Evolutionary conservation across 2,888 invertebrate species (phyloP).

Genomic region (Colletes collaris): DNA sequence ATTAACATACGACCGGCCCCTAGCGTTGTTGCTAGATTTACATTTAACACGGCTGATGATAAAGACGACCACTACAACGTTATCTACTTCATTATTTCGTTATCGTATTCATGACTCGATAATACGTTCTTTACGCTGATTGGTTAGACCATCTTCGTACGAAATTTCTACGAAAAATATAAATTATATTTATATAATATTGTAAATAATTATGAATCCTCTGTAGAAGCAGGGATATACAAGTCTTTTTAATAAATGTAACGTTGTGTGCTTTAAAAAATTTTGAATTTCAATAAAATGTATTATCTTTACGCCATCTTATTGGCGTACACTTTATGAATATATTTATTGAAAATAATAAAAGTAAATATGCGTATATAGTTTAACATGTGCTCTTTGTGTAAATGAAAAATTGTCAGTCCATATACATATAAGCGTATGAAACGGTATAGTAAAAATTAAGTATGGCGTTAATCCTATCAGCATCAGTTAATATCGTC

Average conservation of each 20-base stretch:
- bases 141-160: slow-evolving; percentile 3
- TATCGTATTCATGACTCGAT: background rate
- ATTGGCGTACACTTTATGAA: background rate
- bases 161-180: background rate
- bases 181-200: background rate
- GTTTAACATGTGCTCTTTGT: background rate
- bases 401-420: background rate
- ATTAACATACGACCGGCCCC: too few relatives aligned
- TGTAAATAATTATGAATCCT: background rate
- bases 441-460: slow-evolving; percentile 29
- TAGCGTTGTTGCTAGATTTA: too few relatives aligned
- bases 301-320: background rate
- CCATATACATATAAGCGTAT: background rate
- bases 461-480: slow-evolving; percentile 73
- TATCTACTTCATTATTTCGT: slow-evolving; percentile 22
- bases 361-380: background rate
- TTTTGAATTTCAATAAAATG: background rate
- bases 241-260: background rate
- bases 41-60: too few relatives aligned
- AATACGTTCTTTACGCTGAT: slow-evolving; percentile 28
- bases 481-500: slow-evolving; percentile 77
- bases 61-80: background rate
- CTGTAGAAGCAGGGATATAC: too few relatives aligned
- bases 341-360: background rate
- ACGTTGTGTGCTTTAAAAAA: background rate